Base-by-base conservation (phyloP, 2,888 invertebrate genomes). In the Pyralis farinalis region DNA sequence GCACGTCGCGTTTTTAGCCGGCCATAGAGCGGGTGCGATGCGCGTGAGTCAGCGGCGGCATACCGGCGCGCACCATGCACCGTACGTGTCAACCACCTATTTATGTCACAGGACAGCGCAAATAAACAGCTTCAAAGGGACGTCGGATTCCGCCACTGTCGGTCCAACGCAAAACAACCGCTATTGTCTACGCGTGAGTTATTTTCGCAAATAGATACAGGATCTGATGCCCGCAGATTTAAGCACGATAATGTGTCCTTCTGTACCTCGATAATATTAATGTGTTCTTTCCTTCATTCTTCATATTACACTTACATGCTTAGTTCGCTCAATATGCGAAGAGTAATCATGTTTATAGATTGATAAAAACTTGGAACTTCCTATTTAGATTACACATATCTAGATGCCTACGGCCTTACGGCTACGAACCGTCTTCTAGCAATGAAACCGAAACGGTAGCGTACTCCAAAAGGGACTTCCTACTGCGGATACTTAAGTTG, bases 111-210 rank as follows among this genome's bases (percentile, higher is more conserved):
- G 84, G 87, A 85, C 82, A 64, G 72, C 72, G 81, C 85, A 87
- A 87, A 87, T 85, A 87, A 87, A 87, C 78, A 79, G 82, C 86
- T 83, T 86, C 86, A 87, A 88, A 86, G 85, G 77, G 73, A 84
- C 69, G 71, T 70, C 63, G 78, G 73, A 86, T 78, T 82, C 83
- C 83, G 63, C 58, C 68, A 62, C 55, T 53, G 53, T 57, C 51
- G 57, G 58, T 57, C 61, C 62, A 76, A 80, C 69, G 71, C 69
- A 71, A 84, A 85, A 85, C 84, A 75, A 78, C 73, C 49, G 63
- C 82, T 73, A 86, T 88, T 88, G 87, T 87, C 85, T 86, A 78
- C 76, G 76, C 76, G 72, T 78, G 78, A 78, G 83, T 78, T 86
- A 82, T 83, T 84, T 84, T 79, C 71, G 81, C 84, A 80, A 82